Base-by-base conservation (phyloP, 1,140 invertebrate species). In the Contarinia nasturtii region DNA sequence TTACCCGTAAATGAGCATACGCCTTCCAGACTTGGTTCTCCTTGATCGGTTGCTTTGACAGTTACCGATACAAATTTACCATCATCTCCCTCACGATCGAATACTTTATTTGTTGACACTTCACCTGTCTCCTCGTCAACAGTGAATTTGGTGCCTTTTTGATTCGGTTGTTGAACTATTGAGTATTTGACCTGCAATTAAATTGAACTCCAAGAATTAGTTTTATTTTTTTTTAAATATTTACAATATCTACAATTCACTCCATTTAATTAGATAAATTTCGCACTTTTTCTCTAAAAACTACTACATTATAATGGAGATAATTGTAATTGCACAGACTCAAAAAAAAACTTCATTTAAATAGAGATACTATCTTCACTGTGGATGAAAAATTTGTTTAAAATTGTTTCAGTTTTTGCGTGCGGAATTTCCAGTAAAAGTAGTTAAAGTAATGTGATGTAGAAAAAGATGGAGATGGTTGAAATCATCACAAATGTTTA, bases 61-160 rank as follows among this genome's bases (percentile, higher is more conserved):
- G 90, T 94, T 0, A 94, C 88, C 0, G 87, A 93, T 1, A 94
- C 90, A 61, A 92, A 93, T 65, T 93, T 91, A 3, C 90, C 90
- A 64, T 93, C 89, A 55, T 94, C 88, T 1, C 89, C 90, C 71
- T 93, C 89, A 52, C 90, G 75, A 67, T 94, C 88, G 59, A 94
- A 94, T 2, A 93, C 89, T 72, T 94, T 94, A 55, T 95, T 94
- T 1, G 89, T 92, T 0, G 79, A 82, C 46, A 93, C 86, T 68
- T 93, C 87, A 1, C 88, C 88, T 33, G 87, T 92, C 64, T 93
- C 87, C 67, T 92, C 88, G 57, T 93, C 85, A 0, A 95, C 88
- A 0, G 85, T 89, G 57, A 93, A 93, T 65, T 93, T 93, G 0
- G 88, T 91, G 19, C 89, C 90, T 66, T 93, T 92, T 57, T 94